A percentile compares a stretch with the other conserved stretches of the same genome.
Evolutionary conservation across 1,140 invertebrate genomes (phyloP).

Genomic region (Trissolcus basalis): DNA sequence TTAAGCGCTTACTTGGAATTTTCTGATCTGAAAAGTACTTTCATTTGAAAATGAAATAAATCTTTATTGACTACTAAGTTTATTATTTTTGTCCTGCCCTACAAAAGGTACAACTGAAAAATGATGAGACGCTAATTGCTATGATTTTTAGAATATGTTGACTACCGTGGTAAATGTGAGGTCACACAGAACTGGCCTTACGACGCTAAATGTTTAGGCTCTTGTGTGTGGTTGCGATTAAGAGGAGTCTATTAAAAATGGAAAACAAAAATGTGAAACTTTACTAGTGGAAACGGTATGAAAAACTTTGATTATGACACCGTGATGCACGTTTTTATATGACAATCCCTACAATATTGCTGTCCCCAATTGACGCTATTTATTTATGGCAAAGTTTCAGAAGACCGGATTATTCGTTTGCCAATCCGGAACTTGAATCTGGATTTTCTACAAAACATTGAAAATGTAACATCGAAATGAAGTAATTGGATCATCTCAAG

Average conservation of each 20-base stretch:
- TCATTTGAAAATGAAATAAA: no score
- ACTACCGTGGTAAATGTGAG: no score
- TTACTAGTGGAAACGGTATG: conserved; percentile 1
- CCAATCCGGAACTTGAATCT: conserved; percentile 26
- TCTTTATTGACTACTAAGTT: no score
- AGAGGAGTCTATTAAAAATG: conserved; percentile 5
- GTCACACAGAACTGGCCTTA: no score
- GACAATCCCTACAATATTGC: conserved; percentile 46
- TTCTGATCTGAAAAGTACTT: no score
- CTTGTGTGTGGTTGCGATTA: conserved; percentile 26
- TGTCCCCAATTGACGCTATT: conserved; percentile 50
- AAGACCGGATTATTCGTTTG: conserved; percentile 22
- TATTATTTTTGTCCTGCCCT: no score
- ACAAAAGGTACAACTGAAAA: no score
- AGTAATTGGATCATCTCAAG: conserved; percentile 6
- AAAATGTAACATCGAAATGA: background rate
- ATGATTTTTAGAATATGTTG: no score
- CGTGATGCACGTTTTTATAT: conserved; percentile 33
- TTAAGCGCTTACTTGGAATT: no score
- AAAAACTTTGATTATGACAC: conserved; percentile 34
- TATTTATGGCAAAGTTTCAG: conserved; percentile 39
- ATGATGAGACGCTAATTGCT: no score
- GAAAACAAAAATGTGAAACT: no score
- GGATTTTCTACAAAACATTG: conserved; percentile 6
- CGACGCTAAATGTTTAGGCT: conserved; percentile 40